A percentile compares a stretch with the other conserved stretches of the same genome.
These are phyloP conservation scores for Stegastes partitus DNA, from an alignment of 2,113 vertebrate species.

Conservation along the genomic window DNA sequence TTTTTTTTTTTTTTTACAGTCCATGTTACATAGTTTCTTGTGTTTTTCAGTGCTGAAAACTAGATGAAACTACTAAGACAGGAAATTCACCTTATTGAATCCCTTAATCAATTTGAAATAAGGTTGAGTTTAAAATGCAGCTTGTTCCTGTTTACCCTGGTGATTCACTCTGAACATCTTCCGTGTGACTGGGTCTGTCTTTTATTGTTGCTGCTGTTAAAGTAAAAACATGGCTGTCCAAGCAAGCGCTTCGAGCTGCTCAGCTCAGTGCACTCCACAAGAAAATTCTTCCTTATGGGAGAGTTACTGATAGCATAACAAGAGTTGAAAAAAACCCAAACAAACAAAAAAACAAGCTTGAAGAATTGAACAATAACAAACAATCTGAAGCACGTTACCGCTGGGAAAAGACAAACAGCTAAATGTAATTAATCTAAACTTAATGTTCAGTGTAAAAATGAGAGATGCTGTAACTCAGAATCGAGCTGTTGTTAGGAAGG, in stretches of 20 bases:
- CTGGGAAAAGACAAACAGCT: neutral
- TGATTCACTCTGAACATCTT: constrained; percentile 6
- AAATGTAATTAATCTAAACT: neutral
- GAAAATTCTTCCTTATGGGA: constrained; percentile 12
- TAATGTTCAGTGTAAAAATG: neutral
- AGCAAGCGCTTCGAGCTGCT: neutral
- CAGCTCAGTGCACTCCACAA: neutral
- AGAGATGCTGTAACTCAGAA: neutral
- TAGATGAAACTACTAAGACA: neutral
- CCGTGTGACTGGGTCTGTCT: no score
- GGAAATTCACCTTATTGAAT: neutral
- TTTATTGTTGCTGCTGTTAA: neutral
- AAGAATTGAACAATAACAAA: neutral
- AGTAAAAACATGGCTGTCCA: constrained; percentile 4
- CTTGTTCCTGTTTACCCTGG: constrained; percentile 9
- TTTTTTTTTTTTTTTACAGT: no score
- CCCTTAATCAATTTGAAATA: constrained; percentile 22
- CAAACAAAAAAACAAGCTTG: neutral
- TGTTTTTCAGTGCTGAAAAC: neutral
- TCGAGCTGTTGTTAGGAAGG: neutral
- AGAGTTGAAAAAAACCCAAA: neutral
- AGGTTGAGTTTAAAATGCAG: constrained; percentile 16
- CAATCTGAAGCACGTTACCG: neutral
- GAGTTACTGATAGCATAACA: neutral
- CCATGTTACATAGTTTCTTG: no score